Conservation (phyloP, 2,888 invertebrate species). For the Thelaira solivaga region DNA sequence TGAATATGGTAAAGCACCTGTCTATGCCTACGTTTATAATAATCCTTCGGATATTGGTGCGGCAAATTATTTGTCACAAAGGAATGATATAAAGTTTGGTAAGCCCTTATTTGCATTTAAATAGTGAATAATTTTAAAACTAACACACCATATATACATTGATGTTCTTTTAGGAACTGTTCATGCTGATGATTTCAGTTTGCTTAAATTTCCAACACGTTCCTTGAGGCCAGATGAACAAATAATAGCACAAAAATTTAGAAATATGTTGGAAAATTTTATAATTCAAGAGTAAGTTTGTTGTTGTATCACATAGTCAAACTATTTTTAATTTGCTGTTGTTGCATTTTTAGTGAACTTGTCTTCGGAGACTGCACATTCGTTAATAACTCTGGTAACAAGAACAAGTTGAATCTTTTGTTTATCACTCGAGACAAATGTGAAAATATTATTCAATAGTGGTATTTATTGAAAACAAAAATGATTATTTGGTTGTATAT, state of each 20-base stretch:
- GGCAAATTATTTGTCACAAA: constrained; percentile 78
- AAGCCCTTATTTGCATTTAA: constrained; percentile 67
- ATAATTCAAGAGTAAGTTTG: not conserved
- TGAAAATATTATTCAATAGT: constrained; percentile 42
- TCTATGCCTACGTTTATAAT: constrained; percentile 81
- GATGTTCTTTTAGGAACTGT: constrained; percentile 41
- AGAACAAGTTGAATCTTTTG: constrained; percentile 60
- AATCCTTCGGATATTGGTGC: constrained; percentile 80
- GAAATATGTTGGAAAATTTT: constrained; percentile 58
- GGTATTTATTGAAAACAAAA: not conserved
- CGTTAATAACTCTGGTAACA: constrained; percentile 60
- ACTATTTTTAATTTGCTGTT: too few relatives aligned
- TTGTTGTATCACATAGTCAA: not conserved
- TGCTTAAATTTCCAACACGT: constrained; percentile 32
- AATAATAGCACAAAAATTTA: constrained; percentile 45
- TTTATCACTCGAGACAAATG: constrained; percentile 65
- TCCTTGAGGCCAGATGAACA: constrained; percentile 52
- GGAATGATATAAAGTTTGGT: constrained; percentile 78
- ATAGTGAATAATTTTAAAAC: not conserved
- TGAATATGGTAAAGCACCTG: constrained; percentile 77
- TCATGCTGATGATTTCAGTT: constrained; percentile 59
- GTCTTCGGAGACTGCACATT: constrained; percentile 67
- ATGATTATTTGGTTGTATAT: not conserved
- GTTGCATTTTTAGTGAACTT: constrained; percentile 57
- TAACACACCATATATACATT: not conserved